Conservation (phyloP, 1,140 invertebrate species). For the Euura lappo region DNA sequence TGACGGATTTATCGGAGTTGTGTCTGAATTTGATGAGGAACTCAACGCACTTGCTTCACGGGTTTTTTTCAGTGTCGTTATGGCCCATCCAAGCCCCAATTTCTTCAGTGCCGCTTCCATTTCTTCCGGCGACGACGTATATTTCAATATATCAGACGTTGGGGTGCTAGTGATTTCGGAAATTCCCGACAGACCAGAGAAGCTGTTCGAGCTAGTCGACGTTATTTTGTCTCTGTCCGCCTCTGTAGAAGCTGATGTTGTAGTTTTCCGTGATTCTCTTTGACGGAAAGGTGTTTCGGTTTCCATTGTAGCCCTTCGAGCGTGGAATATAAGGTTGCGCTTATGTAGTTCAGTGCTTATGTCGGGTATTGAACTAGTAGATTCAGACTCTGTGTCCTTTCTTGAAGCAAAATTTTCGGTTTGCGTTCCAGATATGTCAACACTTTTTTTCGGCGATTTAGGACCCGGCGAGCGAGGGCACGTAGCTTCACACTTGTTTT, state of each 20-base stretch:
- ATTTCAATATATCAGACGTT: constrained; percentile 41
- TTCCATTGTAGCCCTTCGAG: background rate
- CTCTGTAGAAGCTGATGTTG: background rate
- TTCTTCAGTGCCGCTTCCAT: constrained; percentile 63
- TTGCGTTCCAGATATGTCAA: background rate
- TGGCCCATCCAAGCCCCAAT: constrained; percentile 70
- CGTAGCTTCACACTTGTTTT: background rate
- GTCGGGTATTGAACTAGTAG: background rate
- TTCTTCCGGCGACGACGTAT: constrained; percentile 58
- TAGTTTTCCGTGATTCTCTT: background rate
- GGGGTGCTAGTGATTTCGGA: constrained; percentile 50
- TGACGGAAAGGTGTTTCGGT: background rate
- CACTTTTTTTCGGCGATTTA: background rate
- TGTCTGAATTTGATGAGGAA: constrained; percentile 65
- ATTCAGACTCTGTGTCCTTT: background rate
- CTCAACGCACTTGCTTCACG: constrained; percentile 68
- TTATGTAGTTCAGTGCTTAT: background rate
- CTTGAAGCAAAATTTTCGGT: background rate
- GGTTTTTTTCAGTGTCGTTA: constrained; percentile 70
- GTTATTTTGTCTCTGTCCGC: constrained; percentile 33
- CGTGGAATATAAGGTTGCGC: background rate
- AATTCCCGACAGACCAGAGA: constrained; percentile 51
- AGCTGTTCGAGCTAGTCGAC: constrained; percentile 44
- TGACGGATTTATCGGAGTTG: constrained; percentile 40
- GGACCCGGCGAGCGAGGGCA: background rate